Conservation (phyloP, 2,113 vertebrate species). For the Plestiodon gilberti region DNA sequence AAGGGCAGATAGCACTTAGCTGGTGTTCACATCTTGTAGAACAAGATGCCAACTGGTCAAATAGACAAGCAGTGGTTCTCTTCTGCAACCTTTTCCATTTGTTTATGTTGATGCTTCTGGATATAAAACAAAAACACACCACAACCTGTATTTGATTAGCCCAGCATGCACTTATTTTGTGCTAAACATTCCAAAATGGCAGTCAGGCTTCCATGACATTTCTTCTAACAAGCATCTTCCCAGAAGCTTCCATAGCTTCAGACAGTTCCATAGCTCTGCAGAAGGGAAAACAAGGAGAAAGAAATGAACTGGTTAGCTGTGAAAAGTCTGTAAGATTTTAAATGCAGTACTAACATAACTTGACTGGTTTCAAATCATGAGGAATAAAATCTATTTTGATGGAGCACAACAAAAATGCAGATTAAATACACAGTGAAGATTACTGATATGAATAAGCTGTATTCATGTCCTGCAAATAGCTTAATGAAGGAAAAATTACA, state of each 20-base stretch:
- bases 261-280: slow-evolving; percentile 10
- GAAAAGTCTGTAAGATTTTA: slow-evolving; percentile 38
- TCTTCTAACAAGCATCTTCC: slow-evolving; percentile 37
- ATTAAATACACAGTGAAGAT: slow-evolving; percentile 4
- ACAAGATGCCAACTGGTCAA: neutral
- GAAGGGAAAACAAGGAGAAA: slow-evolving; percentile 36
- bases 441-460: neutral
- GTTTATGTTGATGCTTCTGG: slow-evolving; percentile 21
- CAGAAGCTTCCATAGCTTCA: neutral
- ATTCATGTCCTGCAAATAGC: neutral
- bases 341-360: neutral
- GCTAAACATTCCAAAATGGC: slow-evolving; percentile 17
- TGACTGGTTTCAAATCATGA: slow-evolving; percentile 28
- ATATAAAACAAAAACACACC: slow-evolving; percentile 4
- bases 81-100: neutral
- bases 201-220: slow-evolving; percentile 11
- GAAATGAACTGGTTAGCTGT: slow-evolving; percentile 29
- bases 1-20: slow-evolving; percentile 8
- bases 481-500: neutral
- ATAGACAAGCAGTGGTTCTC: neutral
- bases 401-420: neutral
- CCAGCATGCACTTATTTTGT: neutral
- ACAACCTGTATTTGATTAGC: neutral
- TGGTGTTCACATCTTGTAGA: slow-evolving; percentile 8
- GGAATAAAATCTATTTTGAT: slow-evolving; percentile 24